These are phyloP conservation scores for Cuniculus paca DNA, from an alignment of 2,797 vertebrate genomes.

Conservation along the genomic window DNA sequence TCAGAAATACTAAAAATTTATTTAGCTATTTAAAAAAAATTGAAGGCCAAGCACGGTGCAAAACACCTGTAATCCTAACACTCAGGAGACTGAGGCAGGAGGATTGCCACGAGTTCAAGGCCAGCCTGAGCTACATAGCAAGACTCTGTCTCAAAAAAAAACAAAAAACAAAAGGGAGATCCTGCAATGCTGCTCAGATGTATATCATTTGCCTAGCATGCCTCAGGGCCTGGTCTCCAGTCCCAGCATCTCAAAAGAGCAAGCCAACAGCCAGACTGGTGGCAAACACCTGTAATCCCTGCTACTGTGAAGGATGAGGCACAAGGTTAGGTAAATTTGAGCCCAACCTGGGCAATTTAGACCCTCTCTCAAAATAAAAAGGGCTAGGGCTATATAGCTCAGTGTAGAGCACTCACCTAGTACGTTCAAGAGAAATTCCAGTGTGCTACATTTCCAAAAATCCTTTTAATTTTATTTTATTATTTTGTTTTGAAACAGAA, in stretches of 20 bases:
- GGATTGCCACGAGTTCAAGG: not conserved
- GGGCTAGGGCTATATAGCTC: not conserved
- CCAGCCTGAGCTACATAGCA: not conserved
- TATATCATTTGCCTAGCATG: not conserved
- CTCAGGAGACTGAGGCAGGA: not conserved
- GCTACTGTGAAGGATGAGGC: not conserved
- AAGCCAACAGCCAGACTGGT: not conserved
- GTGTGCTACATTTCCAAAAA: constrained; percentile 13
- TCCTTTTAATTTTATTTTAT: not conserved
- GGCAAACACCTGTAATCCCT: not conserved
- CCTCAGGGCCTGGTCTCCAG: not conserved
- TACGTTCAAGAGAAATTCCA: not conserved
- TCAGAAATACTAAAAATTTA: constrained; percentile 99
- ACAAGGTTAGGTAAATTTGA: not conserved
- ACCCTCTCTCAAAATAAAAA: not conserved
- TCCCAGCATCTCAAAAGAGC: not conserved
- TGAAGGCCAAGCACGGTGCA: not conserved
- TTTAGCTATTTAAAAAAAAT: constrained; percentile 96
- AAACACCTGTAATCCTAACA: not conserved
- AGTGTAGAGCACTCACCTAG: not conserved
- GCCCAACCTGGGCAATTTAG: not conserved
- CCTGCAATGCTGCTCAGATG: not conserved
- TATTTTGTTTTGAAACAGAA: not conserved
- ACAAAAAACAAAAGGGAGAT: not conserved
- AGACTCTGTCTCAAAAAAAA: not conserved